These are phyloP conservation scores for Typhlichthys subterraneus DNA, from an alignment of 2,797 vertebrate species.

Conservation along the genomic window DNA sequence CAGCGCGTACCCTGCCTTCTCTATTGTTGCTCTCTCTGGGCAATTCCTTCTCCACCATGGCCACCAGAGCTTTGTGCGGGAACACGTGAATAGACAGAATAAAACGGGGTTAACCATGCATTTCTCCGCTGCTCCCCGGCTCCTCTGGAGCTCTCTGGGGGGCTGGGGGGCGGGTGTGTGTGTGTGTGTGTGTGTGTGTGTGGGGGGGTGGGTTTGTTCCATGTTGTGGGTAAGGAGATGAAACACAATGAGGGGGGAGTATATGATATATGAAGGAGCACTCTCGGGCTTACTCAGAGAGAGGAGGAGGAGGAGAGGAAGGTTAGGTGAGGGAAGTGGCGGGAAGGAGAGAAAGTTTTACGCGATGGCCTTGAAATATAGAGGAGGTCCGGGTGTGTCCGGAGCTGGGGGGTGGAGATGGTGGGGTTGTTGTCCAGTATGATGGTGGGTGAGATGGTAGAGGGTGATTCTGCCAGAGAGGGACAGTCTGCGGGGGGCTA, in stretches of 20 bases:
- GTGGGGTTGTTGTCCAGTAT: no score
- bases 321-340: slow-evolving; percentile 67
- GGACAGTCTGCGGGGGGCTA: no score
- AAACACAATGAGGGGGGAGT: slow-evolving; percentile 73
- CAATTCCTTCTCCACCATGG: slow-evolving; percentile 59
- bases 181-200: no score
- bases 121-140: slow-evolving; percentile 62
- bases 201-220: slow-evolving; percentile 27
- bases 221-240: slow-evolving; percentile 71
- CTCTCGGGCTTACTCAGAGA: slow-evolving; percentile 62
- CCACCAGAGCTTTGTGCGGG: slow-evolving; percentile 56
- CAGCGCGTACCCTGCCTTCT: slow-evolving; percentile 40
- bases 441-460: no score
- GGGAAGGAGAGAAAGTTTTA: slow-evolving; percentile 38
- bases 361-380: slow-evolving; percentile 22
- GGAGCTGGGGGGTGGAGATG: no score
- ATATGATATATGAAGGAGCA: slow-evolving; percentile 76
- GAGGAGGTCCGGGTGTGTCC: slow-evolving; percentile 29
- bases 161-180: no score
- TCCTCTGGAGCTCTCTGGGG: slow-evolving; percentile 63
- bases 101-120: slow-evolving; percentile 78
- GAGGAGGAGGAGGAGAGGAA: slow-evolving; percentile 41
- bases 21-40: slow-evolving; percentile 37
- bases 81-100: slow-evolving; percentile 73
- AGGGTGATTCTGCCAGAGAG: no score